Conservation (phyloP, 2,113 vertebrate genomes). For the Chrysemys picta region DNA sequence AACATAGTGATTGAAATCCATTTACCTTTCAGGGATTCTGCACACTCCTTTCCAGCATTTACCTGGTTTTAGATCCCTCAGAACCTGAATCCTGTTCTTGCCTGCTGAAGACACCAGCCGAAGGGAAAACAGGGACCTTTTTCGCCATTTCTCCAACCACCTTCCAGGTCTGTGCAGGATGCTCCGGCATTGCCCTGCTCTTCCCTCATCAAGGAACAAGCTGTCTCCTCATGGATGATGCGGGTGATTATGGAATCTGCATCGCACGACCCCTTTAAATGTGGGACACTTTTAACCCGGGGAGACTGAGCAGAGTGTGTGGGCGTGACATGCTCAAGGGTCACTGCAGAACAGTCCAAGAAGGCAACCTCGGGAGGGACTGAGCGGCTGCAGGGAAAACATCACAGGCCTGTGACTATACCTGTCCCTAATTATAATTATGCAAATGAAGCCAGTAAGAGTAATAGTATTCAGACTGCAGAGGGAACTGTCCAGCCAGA, state of each 20-base stretch:
- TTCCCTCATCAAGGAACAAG: background rate
- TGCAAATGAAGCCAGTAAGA: background rate
- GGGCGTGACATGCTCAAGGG: too few relatives aligned
- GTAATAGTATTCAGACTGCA: background rate
- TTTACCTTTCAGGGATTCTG: background rate
- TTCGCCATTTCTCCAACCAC: background rate
- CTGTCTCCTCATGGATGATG: background rate
- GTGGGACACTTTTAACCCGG: background rate
- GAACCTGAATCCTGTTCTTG: background rate
- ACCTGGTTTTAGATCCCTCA: slow-evolving; percentile 2
- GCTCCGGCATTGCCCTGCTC: background rate
- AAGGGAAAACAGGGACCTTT: background rate
- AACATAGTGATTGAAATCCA: slow-evolving; percentile 43
- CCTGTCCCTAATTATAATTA: background rate
- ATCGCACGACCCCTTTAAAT: background rate
- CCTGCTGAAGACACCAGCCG: rapidly evolving
- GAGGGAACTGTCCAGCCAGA: background rate
- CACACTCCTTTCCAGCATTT: background rate
- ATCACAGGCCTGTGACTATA: background rate
- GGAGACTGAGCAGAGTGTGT: too few relatives aligned
- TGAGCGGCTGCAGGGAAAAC: background rate
- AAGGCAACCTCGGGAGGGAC: too few relatives aligned
- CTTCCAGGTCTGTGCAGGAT: background rate
- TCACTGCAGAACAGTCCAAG: too few relatives aligned
- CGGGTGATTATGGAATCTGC: background rate